Conservation (phyloP, 2,113 vertebrate species). For the Brachionichthys hirsutus region DNA sequence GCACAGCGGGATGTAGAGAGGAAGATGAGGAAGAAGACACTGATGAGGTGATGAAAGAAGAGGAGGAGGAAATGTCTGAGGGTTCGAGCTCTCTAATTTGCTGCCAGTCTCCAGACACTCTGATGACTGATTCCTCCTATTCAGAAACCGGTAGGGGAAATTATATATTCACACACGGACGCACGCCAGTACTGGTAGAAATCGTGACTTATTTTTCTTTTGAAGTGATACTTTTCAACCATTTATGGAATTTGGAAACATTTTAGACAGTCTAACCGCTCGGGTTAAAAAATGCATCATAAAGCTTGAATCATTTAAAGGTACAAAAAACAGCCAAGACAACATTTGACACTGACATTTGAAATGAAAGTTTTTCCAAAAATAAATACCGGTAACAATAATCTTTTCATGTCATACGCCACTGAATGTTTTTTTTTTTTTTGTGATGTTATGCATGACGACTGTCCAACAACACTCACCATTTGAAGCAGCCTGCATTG, state of each 20-base stretch:
- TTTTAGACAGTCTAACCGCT: too few species aligned
- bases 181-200: background rate
- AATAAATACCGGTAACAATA: too few species aligned
- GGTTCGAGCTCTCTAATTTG: slow-evolving; percentile 56
- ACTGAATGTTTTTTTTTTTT: too few species aligned
- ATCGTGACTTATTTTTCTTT: background rate
- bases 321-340: too few species aligned
- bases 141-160: slow-evolving; percentile 71
- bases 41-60: slow-evolving; percentile 64
- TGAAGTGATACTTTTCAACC: background rate
- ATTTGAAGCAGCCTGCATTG: too few species aligned
- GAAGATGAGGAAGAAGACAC: slow-evolving; percentile 59
- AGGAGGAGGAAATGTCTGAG: slow-evolving; percentile 61
- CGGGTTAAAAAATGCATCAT: too few species aligned
- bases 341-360: too few species aligned
- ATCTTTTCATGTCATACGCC: too few species aligned
- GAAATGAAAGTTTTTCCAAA: too few species aligned
- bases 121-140: slow-evolving; percentile 71
- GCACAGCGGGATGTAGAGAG: slow-evolving; percentile 14
- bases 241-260: background rate
- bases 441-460: too few species aligned
- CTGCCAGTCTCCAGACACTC: slow-evolving; percentile 67
- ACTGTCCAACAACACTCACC: too few species aligned
- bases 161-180: background rate
- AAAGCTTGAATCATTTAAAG: too few species aligned